Percentiles rank a stretch among this genome's conserved stretches.
Conservation (phyloP, 2,888 invertebrate species). For the Metopia argyrocephala region DNA sequence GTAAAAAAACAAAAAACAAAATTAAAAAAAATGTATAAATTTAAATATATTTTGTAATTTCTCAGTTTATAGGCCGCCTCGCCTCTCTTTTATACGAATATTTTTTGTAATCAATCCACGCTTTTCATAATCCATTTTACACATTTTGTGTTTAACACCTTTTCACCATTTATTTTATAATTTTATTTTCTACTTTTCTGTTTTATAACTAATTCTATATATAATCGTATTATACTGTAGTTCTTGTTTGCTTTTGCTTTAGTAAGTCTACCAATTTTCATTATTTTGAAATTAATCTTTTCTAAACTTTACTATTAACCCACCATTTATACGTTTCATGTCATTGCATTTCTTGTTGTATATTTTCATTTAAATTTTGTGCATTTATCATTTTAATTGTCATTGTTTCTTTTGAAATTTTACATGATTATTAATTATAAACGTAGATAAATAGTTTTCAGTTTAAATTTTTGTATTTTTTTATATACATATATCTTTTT, state of each 20-base stretch:
- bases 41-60: not conserved
- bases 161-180: conserved; percentile 34
- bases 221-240: conserved; percentile 27
- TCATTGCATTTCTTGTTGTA: conserved; percentile 7
- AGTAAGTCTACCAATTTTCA: conserved; percentile 9
- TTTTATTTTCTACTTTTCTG: not conserved
- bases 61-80: conserved; percentile 19
- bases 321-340: not conserved
- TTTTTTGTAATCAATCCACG: not conserved
- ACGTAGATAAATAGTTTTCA: not conserved
- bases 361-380: conserved; percentile 40
- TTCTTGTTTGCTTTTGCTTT: conserved; percentile 48
- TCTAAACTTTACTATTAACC: not conserved
- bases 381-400: conserved; percentile 40
- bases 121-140: conserved; percentile 23
- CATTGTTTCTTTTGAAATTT: conserved; percentile 9
- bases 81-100: not conserved
- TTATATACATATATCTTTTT: too few relatives aligned
- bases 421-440: not conserved
- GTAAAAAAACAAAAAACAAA: conserved; percentile 4
- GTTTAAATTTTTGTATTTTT: conserved; percentile 4
- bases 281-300: conserved; percentile 3
- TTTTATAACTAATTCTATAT: conserved; percentile 22
- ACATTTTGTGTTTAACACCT: conserved; percentile 1
- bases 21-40: conserved; percentile 3